These are phyloP conservation scores for Echeneis naucrates DNA, from an alignment of 2,797 vertebrate genomes.

Conservation along the genomic window DNA sequence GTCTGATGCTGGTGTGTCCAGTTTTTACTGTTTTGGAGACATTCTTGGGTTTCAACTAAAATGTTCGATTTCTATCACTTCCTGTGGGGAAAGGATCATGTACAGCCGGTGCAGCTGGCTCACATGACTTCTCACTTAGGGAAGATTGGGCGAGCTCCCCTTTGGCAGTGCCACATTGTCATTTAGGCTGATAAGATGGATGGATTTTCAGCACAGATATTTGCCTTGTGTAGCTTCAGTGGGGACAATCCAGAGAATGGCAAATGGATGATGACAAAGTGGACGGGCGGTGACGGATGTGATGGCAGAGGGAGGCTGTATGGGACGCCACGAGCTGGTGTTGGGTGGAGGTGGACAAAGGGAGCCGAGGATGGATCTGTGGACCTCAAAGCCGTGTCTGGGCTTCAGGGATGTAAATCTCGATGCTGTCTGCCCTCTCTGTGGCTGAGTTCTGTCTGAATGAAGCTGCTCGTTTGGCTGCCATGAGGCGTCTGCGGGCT, in stretches of 20 bases:
- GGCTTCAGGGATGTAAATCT: slow-evolving; percentile 99
- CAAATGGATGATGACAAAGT: slow-evolving; percentile 28
- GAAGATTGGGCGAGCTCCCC: slow-evolving; percentile 15
- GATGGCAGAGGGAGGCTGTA: slow-evolving; percentile 37
- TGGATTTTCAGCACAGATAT: slow-evolving; percentile 17
- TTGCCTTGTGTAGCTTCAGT: slow-evolving; percentile 69
- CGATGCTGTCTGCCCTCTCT: slow-evolving; percentile 98
- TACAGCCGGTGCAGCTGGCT: slow-evolving; percentile 4
- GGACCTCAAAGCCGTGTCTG: slow-evolving; percentile 96
- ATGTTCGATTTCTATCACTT: slow-evolving; percentile 16
- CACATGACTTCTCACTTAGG: not conserved
- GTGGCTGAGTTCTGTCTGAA: slow-evolving; percentile 97
- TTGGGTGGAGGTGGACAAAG: slow-evolving; percentile 45
- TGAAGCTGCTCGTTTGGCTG: slow-evolving; percentile 96
- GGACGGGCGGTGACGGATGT: slow-evolving; percentile 25
- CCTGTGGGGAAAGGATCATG: not conserved
- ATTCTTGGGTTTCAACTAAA: slow-evolving; percentile 7
- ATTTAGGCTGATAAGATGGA: slow-evolving; percentile 11
- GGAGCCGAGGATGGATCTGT: slow-evolving; percentile 51
- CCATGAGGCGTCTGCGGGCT: slow-evolving; percentile 95
- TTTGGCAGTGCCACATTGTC: slow-evolving; percentile 34
- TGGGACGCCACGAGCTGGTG: slow-evolving; percentile 58
- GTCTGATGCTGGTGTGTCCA: slow-evolving; percentile 45
- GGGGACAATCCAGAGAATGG: slow-evolving; percentile 54
- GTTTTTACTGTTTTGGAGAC: slow-evolving; percentile 22